These are phyloP conservation scores for Propithecus coquereli DNA, from an alignment of 2,113 vertebrate genomes.

Conservation along the genomic window DNA sequence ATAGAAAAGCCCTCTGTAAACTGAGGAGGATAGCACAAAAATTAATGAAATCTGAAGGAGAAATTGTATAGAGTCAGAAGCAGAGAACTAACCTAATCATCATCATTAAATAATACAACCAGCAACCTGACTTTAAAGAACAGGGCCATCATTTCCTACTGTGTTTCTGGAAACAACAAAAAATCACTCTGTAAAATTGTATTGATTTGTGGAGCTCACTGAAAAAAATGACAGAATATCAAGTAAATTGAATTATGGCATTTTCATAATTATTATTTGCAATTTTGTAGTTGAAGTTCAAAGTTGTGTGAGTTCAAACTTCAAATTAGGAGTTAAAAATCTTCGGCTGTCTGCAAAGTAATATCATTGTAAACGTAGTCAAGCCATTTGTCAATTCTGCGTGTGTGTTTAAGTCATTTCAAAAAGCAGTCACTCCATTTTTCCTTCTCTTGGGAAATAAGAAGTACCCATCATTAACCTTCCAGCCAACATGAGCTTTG, in stretches of 20 bases:
- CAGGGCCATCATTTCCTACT: not conserved
- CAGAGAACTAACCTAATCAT: not conserved
- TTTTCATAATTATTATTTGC: conserved; percentile 54
- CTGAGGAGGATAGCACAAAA: not conserved
- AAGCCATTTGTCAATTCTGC: conserved; percentile 1
- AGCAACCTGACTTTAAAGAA: not conserved
- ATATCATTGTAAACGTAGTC: conserved; percentile 38
- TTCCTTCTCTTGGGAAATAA: conserved; percentile 45
- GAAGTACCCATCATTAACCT: conserved; percentile 49
- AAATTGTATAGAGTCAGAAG: not conserved
- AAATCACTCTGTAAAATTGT: not conserved
- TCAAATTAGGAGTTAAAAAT: conserved; percentile 49
- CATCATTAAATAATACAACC: not conserved
- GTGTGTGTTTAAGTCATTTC: not conserved
- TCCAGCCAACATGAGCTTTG: not conserved
- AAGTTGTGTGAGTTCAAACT: conserved; percentile 23
- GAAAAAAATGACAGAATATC: not conserved
- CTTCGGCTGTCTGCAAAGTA: conserved; percentile 43
- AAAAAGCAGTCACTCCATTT: not conserved
- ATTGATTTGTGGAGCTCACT: not conserved
- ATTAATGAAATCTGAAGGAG: not conserved
- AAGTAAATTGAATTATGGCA: not conserved
- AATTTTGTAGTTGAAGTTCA: conserved; percentile 27
- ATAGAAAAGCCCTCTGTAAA: not conserved
- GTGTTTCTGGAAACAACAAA: not conserved